Evolutionary conservation across 92 coral and sea anemone species (phyloP), one percentile per base, ranked within the genome.

Genomic region (Phymanthus crucifer): DNA sequence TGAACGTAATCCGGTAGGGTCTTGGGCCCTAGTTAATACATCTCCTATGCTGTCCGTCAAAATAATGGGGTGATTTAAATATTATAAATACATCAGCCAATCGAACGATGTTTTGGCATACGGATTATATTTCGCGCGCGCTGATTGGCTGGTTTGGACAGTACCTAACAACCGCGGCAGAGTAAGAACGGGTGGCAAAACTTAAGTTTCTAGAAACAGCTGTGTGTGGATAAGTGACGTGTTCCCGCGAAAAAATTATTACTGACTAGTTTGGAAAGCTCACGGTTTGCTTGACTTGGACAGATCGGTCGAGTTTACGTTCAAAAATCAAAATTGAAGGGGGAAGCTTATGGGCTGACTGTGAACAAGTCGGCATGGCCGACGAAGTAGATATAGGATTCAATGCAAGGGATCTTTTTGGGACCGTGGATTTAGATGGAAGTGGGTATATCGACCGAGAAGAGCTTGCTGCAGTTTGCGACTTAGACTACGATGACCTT

Each of bases 391-490:
- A 92, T 67, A 77, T 73, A 57, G 90, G 82, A 52, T 43, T 43
- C 0, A 86, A 78, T 78, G 93, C 90, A 26, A 83, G 92, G 66
- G 97, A 95, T 74, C 89, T 95, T 54, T 95, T 95, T 74, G 95
- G 98, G 4, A 81, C 98, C 68, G 90, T 87, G 32, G 98, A 95
- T 80, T 90, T 95, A 84, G 97, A 95, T 67, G 97, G 97, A 26
- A 93, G 97, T 84, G 98, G 98, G 46, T 95, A 86, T 24, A 95
- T 95, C 50, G 98, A 95, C 84, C 72, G 91, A 56, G 88, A 90
- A 19, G 98, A 95, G 79, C 88, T 95, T 45, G 98, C 98, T 37
- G 98, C 98, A 72, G 98, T 95, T 48, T 95, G 98, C 83, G 98
- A 95, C 61, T 80, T 95, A 72, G 97, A 95, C 80, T 91, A 94